Evolutionary conservation across 2,113 vertebrate genomes (phyloP).

Genomic region (Vombatus ursinus): DNA sequence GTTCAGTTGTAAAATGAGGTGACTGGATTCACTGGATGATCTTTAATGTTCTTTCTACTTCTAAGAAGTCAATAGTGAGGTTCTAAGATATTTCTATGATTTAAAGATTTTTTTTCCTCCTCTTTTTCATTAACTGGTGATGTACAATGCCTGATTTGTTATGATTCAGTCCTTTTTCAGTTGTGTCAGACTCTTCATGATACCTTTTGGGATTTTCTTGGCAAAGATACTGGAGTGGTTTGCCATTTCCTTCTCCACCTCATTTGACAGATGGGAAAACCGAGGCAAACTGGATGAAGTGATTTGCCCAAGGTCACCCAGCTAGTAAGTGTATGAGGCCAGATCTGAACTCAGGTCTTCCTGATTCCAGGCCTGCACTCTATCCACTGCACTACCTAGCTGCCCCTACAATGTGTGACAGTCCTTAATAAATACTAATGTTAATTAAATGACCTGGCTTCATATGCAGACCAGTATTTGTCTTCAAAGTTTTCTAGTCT

Average conservation of each 20-base stretch:
- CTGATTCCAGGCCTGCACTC: neutral
- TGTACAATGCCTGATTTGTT: neutral
- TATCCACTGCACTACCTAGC: neutral
- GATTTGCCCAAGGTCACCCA: neutral
- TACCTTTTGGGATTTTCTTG: neutral
- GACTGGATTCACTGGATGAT: neutral
- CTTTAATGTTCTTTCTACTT: neutral
- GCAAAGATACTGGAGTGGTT: neutral
- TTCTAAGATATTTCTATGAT: neutral
- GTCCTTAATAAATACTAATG: neutral
- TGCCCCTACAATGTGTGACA: neutral
- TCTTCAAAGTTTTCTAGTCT: neutral
- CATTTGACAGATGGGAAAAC: neutral
- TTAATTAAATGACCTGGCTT: neutral
- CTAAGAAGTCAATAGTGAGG: neutral
- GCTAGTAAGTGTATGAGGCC: neutral
- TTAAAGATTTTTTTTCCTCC: neutral
- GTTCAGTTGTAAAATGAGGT: neutral
- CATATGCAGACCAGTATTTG: neutral
- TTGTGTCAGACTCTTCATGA: neutral
- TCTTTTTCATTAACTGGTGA: neutral
- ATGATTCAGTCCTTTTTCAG: neutral
- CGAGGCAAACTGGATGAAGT: neutral
- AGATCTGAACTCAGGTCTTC: neutral
- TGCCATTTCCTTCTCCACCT: neutral